Conservation (phyloP, 2,113 vertebrate genomes). For the Psephotus haematonotus region DNA sequence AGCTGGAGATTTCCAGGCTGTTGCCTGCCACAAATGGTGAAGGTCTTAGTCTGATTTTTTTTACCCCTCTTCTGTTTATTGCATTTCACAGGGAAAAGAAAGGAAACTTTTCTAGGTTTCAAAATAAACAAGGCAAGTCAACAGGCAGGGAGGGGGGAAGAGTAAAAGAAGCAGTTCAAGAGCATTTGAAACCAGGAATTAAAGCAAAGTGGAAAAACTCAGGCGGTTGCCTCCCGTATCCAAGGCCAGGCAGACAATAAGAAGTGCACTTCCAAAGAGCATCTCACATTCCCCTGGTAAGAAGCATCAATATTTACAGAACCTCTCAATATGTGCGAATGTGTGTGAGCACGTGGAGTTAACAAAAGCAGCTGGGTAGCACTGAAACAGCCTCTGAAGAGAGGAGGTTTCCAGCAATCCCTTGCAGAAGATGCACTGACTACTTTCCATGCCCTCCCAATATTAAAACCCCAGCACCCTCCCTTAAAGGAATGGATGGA, state of each 20-base stretch:
- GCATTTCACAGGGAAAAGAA: conserved; percentile 12
- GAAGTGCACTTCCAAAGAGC: conserved; percentile 2
- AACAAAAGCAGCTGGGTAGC: background rate
- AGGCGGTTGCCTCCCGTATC: background rate
- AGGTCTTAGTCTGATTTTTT: background rate
- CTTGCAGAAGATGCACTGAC: background rate
- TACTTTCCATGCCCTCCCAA: background rate
- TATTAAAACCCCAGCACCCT: background rate
- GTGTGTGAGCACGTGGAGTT: background rate
- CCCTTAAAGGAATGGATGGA: background rate
- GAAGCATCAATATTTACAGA: conserved; percentile 32
- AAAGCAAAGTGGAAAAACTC: background rate
- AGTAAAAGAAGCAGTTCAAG: conserved; percentile 14
- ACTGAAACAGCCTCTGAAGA: background rate
- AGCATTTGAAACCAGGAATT: conserved; percentile 21
- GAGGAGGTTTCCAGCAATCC: background rate
- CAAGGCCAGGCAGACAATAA: conserved; percentile 27
- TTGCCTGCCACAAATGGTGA: background rate
- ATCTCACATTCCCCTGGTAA: background rate
- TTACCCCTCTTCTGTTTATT: background rate
- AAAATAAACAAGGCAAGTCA: conserved; percentile 47
- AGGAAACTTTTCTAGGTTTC: conserved; percentile 45
- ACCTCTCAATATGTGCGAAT: background rate
- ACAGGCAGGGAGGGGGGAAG: fast-evolving
- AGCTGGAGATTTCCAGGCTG: conserved; percentile 50